phyloP scores from a whole-genome alignment of 2,113 vertebrate genomes.

The Neoarius graeffei region DNA sequence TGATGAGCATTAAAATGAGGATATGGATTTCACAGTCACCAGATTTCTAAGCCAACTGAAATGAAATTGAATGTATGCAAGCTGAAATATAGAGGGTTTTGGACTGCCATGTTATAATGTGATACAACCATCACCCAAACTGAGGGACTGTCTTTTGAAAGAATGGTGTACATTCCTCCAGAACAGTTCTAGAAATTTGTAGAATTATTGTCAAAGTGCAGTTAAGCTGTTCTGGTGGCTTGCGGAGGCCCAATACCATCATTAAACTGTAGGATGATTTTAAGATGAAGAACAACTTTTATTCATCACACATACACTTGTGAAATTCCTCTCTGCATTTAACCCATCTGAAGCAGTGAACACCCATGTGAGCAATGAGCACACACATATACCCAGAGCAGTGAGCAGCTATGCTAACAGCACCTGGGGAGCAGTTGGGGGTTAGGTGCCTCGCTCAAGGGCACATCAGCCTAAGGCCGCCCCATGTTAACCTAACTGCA shows the following conservation, averaged over 20 bases:
- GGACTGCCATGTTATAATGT: not conserved
- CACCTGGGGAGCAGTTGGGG: no score
- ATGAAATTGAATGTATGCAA: not conserved
- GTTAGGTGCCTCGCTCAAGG: no score
- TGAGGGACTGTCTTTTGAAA: not conserved
- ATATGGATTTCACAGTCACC: not conserved
- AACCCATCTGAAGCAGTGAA: no score
- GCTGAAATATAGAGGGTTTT: not conserved
- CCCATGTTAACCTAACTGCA: no score
- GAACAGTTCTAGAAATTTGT: not conserved
- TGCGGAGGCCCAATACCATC: not conserved
- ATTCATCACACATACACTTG: no score
- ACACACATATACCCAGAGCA: no score
- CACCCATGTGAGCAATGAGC: no score
- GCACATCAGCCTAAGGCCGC: no score
- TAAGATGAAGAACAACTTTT: no score
- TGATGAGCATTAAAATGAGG: not conserved
- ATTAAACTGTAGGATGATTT: not conserved
- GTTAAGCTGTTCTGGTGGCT: not conserved
- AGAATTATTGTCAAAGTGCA: not conserved
- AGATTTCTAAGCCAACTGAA: not conserved
- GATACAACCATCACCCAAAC: not conserved
- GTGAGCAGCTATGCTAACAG: no score
- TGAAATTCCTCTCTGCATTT: no score
- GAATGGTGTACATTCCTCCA: not conserved